Percentiles rank a stretch among this genome's conserved stretches.
phyloP scores from a whole-genome alignment of 1,140 invertebrate species.

The Wiebesia pumilae region DNA sequence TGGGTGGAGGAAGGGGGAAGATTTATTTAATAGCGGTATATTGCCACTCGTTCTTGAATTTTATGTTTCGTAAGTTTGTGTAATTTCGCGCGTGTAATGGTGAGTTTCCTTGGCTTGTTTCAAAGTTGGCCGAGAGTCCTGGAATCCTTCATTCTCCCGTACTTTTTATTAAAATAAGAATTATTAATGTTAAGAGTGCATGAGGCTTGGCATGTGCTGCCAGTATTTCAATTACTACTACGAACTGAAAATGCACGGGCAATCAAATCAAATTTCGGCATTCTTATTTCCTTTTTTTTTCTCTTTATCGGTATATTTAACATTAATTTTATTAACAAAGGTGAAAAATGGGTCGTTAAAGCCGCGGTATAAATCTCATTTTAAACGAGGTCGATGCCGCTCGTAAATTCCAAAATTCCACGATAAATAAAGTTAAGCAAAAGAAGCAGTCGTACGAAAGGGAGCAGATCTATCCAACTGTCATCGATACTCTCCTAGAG shows the following conservation, averaged over 20 bases:
- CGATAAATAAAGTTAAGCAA: background rate
- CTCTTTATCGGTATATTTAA: too few species aligned
- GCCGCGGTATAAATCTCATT: too few species aligned
- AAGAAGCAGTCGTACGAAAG: background rate
- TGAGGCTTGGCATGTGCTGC: background rate
- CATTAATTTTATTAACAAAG: too few species aligned
- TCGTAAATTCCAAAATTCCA: slow-evolving; percentile 10
- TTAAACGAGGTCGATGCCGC: background rate
- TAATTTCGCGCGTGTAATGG: background rate
- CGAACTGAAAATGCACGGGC: too few species aligned
- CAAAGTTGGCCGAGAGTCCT: background rate
- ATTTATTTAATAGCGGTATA: slow-evolving; percentile 27
- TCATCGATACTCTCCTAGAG: background rate
- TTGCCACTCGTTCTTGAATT: background rate
- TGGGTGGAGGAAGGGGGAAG: background rate
- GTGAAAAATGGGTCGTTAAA: too few species aligned
- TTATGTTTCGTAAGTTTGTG: background rate
- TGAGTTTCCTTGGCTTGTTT: background rate
- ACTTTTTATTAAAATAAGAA: background rate
- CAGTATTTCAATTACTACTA: too few species aligned
- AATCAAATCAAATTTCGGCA: too few species aligned
- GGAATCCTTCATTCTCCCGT: background rate
- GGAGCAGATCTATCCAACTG: background rate
- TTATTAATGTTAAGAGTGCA: background rate
- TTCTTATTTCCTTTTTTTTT: background rate